A percentile compares a stretch with the other conserved stretches of the same genome.
phyloP scores from a whole-genome alignment of 2,113 vertebrate genomes.

The Marmota monax region DNA sequence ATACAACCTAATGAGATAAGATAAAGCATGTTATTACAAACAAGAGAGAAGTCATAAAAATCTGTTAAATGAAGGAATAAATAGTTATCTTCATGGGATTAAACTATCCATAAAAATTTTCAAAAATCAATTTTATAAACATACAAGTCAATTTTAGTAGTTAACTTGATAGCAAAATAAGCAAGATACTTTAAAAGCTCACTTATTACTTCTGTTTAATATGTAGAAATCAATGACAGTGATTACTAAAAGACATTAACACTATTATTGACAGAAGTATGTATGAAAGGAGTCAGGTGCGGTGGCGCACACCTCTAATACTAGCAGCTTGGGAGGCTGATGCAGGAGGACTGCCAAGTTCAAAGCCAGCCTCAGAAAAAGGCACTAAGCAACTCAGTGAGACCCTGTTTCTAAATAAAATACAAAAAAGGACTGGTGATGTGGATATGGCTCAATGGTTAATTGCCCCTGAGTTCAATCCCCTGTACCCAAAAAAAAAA shows the following conservation, averaged over 20 bases:
- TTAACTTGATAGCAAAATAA: constrained; percentile 30
- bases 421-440: no score
- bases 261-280: not conserved
- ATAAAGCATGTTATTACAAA: not conserved
- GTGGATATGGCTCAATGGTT: no score
- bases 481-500: no score
- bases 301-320: no score
- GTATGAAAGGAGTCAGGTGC: no score
- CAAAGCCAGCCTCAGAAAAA: no score
- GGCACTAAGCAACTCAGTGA: no score
- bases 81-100: constrained; percentile 14
- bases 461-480: no score
- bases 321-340: no score
- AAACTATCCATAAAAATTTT: not conserved
- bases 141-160: not conserved
- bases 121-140: constrained; percentile 42
- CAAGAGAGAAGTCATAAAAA: not conserved
- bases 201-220: not conserved
- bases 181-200: not conserved
- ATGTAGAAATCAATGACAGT: not conserved
- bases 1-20: not conserved
- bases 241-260: not conserved
- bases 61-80: constrained; percentile 2
- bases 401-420: no score
- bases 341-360: no score